Evolutionary conservation across 2,113 vertebrate genomes (phyloP).

Genomic region (Gopherus flavomarginatus): DNA sequence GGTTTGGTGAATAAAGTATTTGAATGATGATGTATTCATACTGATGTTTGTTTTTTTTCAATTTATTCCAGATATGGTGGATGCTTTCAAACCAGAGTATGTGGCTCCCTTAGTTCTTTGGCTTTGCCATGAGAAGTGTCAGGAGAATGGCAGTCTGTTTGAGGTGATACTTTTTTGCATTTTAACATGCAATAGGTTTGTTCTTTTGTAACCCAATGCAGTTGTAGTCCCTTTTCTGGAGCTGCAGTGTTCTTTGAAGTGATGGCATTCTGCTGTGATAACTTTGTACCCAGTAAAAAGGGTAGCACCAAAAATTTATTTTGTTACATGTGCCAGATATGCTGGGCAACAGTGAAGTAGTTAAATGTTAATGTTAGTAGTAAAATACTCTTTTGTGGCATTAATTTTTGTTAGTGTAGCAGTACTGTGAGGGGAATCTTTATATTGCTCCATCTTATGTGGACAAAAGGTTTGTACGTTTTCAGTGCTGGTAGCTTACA

Average conservation of each 20-base stretch:
- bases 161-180: conserved; percentile 82
- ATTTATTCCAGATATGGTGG: conserved; percentile 84
- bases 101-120: conserved; percentile 94
- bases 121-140: conserved; percentile 94
- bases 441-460: not conserved
- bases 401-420: not conserved
- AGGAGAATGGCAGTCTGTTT: conserved; percentile 93
- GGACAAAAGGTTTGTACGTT: not conserved
- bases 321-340: not conserved
- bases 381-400: not conserved
- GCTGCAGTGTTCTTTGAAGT: not conserved
- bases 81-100: conserved; percentile 91
- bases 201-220: not conserved
- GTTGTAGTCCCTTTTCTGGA: not conserved
- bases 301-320: not conserved
- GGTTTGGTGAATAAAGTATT: not conserved
- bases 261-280: not conserved
- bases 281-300: not conserved
- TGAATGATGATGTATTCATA: not conserved
- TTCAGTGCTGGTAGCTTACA: not conserved
- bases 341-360: not conserved
- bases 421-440: not conserved
- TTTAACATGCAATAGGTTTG: not conserved
- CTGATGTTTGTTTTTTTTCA: not conserved
- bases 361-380: not conserved